Evolutionary conservation across 2,888 invertebrate species (phyloP), one percentile per base, ranked within the genome.

Genomic region (Athrips mouffetella): DNA sequence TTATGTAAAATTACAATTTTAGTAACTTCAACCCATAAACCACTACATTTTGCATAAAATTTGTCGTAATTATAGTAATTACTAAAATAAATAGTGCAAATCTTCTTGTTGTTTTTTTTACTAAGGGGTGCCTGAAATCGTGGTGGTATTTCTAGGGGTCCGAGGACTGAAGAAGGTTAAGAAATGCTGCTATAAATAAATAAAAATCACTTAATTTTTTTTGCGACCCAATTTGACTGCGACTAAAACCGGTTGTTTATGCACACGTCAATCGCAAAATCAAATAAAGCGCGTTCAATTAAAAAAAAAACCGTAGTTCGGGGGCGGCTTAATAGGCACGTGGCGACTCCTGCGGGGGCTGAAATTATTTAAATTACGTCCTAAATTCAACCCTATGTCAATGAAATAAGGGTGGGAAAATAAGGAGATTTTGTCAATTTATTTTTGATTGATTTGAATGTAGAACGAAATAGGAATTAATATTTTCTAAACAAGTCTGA

Each of bases 211-310:
- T 33, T 16, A 15, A 33, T 33, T 16, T 33, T 15, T 8, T 7
- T 13, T 7, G 15, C 11, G 16, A 33, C 37, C 37, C 20, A 25
- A 27, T 41, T 27, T 41, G 15, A 27, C 25, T 25, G 25, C 23
- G 21, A 45, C 15, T 45, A 7, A 45, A n/a, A 42, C 15, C 15
- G 16, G 6, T 8, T 49, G 46, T 49, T 49, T 45, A 37, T 49
- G 37, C 45, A 44, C 52, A 76, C 76, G 77, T 80, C 85, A 79
- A 81, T 80, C 78, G 73, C 69, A 70, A 73, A 80, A 72, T 76
- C 80, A 83, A 83, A 83, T 79, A 79, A n/a, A 77, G 69, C 81
- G 78, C 75, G 75, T 76, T 81, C 82, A 84, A 83, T 85, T 84
- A 83, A 79, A 77, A 70, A 33, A 69, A 70, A 69, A 65, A 70